Conservation (phyloP, 2,888 invertebrate species). For the Pristionchus entomophagus region DNA sequence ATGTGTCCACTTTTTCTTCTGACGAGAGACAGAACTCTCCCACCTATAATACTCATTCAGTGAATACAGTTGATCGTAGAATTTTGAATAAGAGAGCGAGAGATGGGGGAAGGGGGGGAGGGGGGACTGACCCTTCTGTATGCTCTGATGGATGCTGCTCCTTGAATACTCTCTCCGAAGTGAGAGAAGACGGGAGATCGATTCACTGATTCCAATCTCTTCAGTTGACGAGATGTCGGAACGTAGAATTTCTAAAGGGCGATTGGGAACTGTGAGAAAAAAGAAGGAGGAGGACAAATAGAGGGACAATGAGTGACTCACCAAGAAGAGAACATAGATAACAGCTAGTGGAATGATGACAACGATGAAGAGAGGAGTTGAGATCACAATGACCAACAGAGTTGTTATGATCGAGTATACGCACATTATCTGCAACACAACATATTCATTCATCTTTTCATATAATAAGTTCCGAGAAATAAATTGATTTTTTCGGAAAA, state of each 20-base stretch:
- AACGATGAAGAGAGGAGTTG: slow-evolving; percentile 69
- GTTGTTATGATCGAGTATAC: slow-evolving; percentile 64
- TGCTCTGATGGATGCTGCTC: slow-evolving; percentile 77
- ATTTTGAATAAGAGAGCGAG: no score
- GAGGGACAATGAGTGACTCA: no score
- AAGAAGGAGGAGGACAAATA: not conserved
- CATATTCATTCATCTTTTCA: no score
- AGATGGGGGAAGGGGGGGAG: no score
- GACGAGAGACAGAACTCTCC: slow-evolving; percentile 33
- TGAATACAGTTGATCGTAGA: no score
- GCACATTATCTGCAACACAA: no score
- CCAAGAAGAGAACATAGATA: slow-evolving; percentile 66
- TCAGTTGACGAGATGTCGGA: slow-evolving; percentile 88
- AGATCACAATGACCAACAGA: slow-evolving; percentile 67
- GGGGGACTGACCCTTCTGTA: slow-evolving; percentile 59
- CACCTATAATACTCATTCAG: slow-evolving; percentile 40
- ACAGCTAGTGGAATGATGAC: slow-evolving; percentile 66
- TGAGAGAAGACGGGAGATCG: slow-evolving; percentile 75
- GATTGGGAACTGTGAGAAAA: not conserved
- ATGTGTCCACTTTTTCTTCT: slow-evolving; percentile 54
- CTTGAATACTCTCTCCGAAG: slow-evolving; percentile 78
- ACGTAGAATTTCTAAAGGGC: slow-evolving; percentile 88
- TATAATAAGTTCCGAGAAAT: no score
- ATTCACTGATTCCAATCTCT: slow-evolving; percentile 68
- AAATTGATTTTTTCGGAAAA: no score